These are phyloP conservation scores for Tapirus terrestris DNA, from an alignment of 2,113 vertebrate genomes.

Conservation along the genomic window DNA sequence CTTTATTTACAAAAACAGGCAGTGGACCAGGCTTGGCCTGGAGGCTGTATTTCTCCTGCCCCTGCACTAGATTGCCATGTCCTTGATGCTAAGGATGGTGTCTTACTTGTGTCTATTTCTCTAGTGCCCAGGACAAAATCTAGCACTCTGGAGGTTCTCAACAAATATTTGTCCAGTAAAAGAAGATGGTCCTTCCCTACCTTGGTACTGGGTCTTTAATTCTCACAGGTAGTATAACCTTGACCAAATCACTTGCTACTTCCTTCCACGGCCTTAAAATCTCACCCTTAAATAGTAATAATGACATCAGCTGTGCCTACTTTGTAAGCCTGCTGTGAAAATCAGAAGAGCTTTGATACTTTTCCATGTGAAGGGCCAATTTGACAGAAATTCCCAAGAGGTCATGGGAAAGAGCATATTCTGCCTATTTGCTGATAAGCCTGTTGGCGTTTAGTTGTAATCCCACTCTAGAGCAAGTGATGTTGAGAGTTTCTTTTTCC, in stretches of 20 bases:
- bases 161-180: background rate
- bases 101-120: background rate
- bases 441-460: background rate
- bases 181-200: background rate
- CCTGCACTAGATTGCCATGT: background rate
- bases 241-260: background rate
- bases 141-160: background rate
- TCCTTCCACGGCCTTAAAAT: background rate
- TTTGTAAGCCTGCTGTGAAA: background rate
- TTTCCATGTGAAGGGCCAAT: background rate
- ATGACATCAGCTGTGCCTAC: background rate
- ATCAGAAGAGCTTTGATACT: constrained; percentile 24
- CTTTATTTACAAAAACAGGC: background rate
- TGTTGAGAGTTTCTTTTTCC: constrained; percentile 34
- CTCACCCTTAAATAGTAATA: background rate
- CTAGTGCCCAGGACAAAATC: background rate
- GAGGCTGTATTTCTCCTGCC: background rate
- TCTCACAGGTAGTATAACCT: background rate
- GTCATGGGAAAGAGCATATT: background rate
- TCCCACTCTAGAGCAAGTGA: background rate
- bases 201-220: background rate
- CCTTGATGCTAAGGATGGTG: background rate
- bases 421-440: background rate
- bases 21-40: background rate
- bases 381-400: background rate